Evolutionary conservation across 2,888 invertebrate species (phyloP).

Genomic region (Torymus auratus): DNA sequence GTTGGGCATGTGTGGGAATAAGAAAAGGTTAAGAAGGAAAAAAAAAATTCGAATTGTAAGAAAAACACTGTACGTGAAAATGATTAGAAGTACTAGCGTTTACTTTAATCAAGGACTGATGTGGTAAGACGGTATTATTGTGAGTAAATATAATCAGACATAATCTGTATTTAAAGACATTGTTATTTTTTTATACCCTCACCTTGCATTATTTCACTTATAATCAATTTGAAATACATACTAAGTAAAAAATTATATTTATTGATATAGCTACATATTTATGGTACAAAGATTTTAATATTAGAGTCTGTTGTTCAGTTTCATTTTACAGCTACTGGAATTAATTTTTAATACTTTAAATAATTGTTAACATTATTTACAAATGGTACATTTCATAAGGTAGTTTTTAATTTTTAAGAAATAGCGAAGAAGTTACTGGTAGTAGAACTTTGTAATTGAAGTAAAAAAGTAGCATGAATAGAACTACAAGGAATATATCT

Average conservation of each 20-base stretch:
- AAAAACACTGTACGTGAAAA: slow-evolving; percentile 45
- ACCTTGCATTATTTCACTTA: background rate
- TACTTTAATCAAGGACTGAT: slow-evolving; percentile 55
- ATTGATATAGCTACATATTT: background rate
- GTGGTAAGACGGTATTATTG: slow-evolving; percentile 55
- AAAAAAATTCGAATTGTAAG: slow-evolving; percentile 43
- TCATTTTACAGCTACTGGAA: background rate
- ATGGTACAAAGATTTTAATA: slow-evolving; percentile 27
- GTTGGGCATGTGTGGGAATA: slow-evolving; percentile 56
- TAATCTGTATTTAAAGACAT: slow-evolving; percentile 45
- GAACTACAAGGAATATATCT: slow-evolving; percentile 65
- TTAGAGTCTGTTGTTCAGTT: background rate
- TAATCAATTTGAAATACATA: slow-evolving; percentile 5
- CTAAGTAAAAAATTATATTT: slow-evolving; percentile 25
- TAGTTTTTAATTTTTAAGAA: slow-evolving; percentile 23
- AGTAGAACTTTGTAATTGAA: slow-evolving; percentile 70
- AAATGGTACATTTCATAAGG: slow-evolving; percentile 1
- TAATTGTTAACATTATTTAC: slow-evolving; percentile 25
- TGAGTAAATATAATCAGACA: slow-evolving; percentile 58
- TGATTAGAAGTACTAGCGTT: slow-evolving; percentile 46
- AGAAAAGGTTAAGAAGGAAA: slow-evolving; percentile 44
- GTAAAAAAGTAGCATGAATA: slow-evolving; percentile 67
- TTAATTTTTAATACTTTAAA: background rate
- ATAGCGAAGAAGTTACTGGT: slow-evolving; percentile 63
- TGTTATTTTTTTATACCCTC: slow-evolving; percentile 24